Percentiles rank a stretch among this genome's conserved stretches.
These are phyloP conservation scores for Prietella phreatophila DNA, from an alignment of 2,113 vertebrate species.

Conservation along the genomic window DNA sequence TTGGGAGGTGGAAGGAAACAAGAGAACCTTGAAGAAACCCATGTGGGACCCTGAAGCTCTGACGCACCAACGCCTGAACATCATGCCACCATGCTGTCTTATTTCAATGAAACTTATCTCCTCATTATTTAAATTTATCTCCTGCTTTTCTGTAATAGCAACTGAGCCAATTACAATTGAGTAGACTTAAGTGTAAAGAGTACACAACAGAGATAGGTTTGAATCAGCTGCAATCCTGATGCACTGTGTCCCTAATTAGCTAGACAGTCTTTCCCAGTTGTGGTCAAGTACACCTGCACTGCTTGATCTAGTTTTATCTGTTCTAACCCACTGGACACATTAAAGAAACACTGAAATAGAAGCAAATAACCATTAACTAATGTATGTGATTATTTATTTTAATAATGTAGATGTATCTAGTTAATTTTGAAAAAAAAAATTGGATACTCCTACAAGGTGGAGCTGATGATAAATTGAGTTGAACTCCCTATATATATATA, in stretches of 20 bases:
- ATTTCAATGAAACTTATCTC: background rate
- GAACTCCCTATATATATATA: background rate
- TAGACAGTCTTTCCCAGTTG: background rate
- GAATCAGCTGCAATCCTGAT: background rate
- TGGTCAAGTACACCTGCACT: background rate
- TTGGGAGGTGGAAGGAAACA: background rate
- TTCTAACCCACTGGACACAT: background rate
- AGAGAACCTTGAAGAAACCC: background rate
- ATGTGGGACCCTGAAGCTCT: background rate
- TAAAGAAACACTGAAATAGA: background rate
- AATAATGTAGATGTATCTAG: background rate
- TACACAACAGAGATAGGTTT: background rate
- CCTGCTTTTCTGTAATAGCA: background rate
- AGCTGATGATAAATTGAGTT: background rate
- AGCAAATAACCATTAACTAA: background rate
- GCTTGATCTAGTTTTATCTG: background rate
- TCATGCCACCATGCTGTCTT: background rate
- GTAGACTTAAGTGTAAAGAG: background rate
- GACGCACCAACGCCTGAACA: background rate
- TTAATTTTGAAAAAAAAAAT: background rate
- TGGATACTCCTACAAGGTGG: background rate
- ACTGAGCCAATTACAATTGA: background rate
- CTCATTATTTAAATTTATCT: too few species aligned
- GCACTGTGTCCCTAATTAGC: background rate
- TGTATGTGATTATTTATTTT: background rate